Percentiles rank a stretch among this genome's conserved stretches.
phyloP scores from a whole-genome alignment of 2,888 invertebrate genomes.

The Machimus rusticus region DNA sequence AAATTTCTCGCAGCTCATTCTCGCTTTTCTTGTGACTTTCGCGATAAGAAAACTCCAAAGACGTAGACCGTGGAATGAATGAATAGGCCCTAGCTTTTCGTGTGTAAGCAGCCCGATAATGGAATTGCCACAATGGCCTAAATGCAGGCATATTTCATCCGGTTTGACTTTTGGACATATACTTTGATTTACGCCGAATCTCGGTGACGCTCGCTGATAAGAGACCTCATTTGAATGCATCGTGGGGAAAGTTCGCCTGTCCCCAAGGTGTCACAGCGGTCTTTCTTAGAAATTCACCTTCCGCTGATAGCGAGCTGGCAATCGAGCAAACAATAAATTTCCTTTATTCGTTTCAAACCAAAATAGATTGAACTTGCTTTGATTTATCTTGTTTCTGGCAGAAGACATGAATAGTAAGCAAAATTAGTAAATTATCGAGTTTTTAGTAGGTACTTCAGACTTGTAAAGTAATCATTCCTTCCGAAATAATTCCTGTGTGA shows the following conservation, averaged over 20 bases:
- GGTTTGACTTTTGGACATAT: constrained; percentile 30
- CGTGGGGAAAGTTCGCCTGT: background rate
- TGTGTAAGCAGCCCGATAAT: constrained; percentile 32
- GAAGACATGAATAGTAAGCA: background rate
- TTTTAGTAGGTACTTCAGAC: too few relatives aligned
- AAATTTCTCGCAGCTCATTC: constrained; percentile 29
- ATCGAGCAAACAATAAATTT: constrained; percentile 6
- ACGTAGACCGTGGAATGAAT: background rate
- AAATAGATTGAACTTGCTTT: background rate
- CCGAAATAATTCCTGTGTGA: too few relatives aligned
- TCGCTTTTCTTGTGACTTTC: constrained; percentile 14
- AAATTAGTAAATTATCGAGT: background rate
- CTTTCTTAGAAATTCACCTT: background rate
- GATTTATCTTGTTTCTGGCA: background rate
- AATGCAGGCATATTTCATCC: constrained; percentile 37
- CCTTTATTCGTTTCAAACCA: background rate
- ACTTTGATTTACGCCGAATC: constrained; percentile 34
- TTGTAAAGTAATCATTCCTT: too few relatives aligned
- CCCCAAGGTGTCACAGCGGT: background rate
- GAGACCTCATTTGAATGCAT: constrained; percentile 9
- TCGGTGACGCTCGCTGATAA: background rate
- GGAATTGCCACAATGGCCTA: constrained; percentile 29
- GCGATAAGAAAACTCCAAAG: constrained; percentile 12
- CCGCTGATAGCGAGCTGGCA: background rate
- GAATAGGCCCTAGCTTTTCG: constrained; percentile 5